phyloP scores from a whole-genome alignment of 2,113 vertebrate genomes.

The Sakesphorus luctuosus region DNA sequence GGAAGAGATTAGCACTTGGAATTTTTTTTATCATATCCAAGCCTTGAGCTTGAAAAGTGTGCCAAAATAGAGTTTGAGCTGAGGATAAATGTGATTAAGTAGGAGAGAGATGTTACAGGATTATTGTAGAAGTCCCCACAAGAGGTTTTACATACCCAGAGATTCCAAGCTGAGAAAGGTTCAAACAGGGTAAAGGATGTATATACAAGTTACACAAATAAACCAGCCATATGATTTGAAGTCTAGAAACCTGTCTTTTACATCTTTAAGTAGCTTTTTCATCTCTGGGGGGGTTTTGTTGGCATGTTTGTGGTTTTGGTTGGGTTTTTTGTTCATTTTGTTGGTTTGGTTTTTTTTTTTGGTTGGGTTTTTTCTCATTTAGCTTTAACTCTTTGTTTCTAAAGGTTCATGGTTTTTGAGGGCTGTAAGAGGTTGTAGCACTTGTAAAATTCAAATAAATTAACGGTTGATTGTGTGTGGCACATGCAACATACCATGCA shows the following conservation, averaged over 20 bases:
- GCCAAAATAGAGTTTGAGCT: neutral
- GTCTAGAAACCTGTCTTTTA: neutral
- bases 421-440: neutral
- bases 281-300: neutral
- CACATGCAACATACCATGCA: neutral
- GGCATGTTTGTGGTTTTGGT: neutral
- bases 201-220: neutral
- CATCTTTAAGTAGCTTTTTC: neutral
- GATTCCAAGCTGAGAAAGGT: neutral
- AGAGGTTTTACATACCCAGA: neutral
- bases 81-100: neutral
- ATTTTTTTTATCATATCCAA: constrained; percentile 52
- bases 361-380: neutral
- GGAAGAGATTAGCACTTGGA: constrained; percentile 44
- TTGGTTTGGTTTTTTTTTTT: neutral
- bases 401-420: neutral
- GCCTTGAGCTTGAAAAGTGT: neutral
- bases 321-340: neutral
- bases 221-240: neutral
- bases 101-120: neutral
- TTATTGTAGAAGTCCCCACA: neutral
- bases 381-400: neutral
- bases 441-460: neutral
- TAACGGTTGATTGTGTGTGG: neutral
- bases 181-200: neutral